A percentile compares a stretch with the other conserved stretches of the same genome.
Evolutionary conservation across 1,140 invertebrate species (phyloP).

Genomic region (roundworm (Caenorhabditis elegans)): WBcel235 BX284605.5:1112501-1113000

Average conservation of each 20-base stretch:
- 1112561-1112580: too few relatives aligned
- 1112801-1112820: not conserved
- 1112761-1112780: not conserved
- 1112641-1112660: too few relatives aligned
- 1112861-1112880: too few relatives aligned
- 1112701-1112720: constrained; percentile 29
- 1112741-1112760: constrained; percentile 2
- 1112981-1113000: constrained; percentile 15
- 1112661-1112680: too few relatives aligned
- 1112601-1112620: too few relatives aligned
- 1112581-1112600: too few relatives aligned
- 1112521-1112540: too few relatives aligned
- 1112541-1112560: too few relatives aligned
- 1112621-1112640: too few relatives aligned
- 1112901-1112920: too few relatives aligned
- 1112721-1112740: not conserved
- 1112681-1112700: constrained; percentile 9
- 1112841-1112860: not conserved
- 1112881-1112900: not conserved
- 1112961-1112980: not conserved
- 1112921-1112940: not conserved
- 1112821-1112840: not conserved
- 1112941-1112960: not conserved
- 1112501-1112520: too few relatives aligned
- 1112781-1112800: not conserved